Percentiles rank a stretch among this genome's conserved stretches.
phyloP scores from a whole-genome alignment of 2,113 vertebrate species.

The Pelmatolapia mariae region DNA sequence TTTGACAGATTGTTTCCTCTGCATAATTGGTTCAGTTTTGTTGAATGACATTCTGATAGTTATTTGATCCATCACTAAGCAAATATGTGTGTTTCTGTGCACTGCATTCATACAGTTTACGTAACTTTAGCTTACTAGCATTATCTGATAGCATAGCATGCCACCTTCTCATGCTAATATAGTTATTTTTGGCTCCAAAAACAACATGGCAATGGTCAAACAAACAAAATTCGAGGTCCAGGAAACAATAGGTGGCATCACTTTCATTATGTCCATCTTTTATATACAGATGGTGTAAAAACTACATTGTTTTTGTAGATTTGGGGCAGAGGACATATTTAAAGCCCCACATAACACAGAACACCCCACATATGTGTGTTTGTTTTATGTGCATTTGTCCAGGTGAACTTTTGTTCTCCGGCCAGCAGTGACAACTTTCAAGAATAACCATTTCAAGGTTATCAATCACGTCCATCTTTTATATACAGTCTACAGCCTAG shows the following conservation, averaged over 20 bases:
- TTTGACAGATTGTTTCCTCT: neutral
- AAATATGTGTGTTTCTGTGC: neutral
- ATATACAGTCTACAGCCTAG: neutral
- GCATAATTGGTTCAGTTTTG: neutral
- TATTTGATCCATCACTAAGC: neutral
- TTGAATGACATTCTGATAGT: rapidly evolving
- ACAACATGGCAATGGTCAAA: neutral
- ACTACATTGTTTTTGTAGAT: neutral
- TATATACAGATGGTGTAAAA: neutral
- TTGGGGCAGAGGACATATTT: neutral
- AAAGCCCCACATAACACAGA: neutral
- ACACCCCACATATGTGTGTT: rapidly evolving
- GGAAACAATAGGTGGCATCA: neutral
- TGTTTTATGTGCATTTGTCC: neutral
- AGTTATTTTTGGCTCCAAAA: neutral
- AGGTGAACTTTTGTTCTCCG: neutral
- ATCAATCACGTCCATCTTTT: neutral
- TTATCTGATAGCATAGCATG: neutral
- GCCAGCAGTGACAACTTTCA: neutral
- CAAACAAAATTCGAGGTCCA: neutral
- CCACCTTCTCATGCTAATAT: neutral
- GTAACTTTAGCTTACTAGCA: neutral
- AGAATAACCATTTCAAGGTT: neutral
- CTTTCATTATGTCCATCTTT: neutral
- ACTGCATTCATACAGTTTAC: neutral